Base-by-base conservation (phyloP, 1,140 invertebrate species). In the Drosophila neocordata region DNA sequence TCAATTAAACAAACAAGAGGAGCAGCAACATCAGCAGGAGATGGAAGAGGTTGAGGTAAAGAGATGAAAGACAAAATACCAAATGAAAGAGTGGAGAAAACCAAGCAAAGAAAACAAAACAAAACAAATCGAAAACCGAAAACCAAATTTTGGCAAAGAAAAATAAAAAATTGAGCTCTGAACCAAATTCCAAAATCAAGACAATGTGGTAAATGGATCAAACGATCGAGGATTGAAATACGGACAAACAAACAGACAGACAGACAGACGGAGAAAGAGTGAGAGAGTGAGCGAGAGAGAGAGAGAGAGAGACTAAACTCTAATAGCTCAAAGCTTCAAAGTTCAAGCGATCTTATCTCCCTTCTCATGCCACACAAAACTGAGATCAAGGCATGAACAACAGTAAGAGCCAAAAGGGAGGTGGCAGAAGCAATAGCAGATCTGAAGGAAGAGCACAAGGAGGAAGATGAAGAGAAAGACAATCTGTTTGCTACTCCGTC, bases 1-100 rank as follows among this genome's bases (percentile, higher is more conserved):
- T 87, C 82, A 87, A 87, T 87, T 87, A 87, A 87, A 88, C 83
- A 87, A 88, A 87, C 83, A 87, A 87, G 61, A 76, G 66, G 75
- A 66, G 41, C 69, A 70, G 48, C 18, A 34, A 24, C 35, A 22
- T 38, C n/a, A n/a, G n/a, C 37, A 44, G 13, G 6, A 22, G 22
- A 12, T 8, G 11, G 27, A 63, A 51, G 55, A 60, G 41, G 2
- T 9, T 22, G 20, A 60, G 66, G 35, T 18, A 37, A 12, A n/a
- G 5, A 34, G 58, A 13, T 13, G 9, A 57, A 52, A 37, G 22
- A 58, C 52, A 73, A 75, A 79, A 79, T 64, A 76, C 75, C 62
- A 59, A 66, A 69, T 51, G 12, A 69, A 41, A 68, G 44, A 69
- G 15, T 13, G 8, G 13, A 44, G 41, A 78, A 65, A 24, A 9